Percentiles rank a stretch among this genome's conserved stretches.
phyloP scores from a whole-genome alignment of 2,113 vertebrate genomes.

The Daphoenositta chrysoptera region DNA sequence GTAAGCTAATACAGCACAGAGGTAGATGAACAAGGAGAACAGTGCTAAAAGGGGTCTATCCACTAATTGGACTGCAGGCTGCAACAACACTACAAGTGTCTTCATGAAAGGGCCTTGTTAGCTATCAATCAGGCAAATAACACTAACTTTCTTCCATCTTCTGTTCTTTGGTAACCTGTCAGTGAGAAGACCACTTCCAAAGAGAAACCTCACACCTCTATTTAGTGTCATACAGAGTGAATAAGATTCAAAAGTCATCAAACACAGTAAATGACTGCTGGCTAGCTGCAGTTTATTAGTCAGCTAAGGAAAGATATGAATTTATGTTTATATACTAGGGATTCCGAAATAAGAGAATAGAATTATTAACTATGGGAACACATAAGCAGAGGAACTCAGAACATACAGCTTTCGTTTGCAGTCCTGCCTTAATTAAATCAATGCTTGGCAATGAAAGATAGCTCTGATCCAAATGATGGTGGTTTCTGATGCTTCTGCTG shows the following conservation, averaged over 20 bases:
- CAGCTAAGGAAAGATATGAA: not conserved
- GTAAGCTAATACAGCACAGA: not conserved
- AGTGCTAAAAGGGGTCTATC: not conserved
- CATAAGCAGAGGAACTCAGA: not conserved
- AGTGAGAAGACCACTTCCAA: slow-evolving; percentile 1
- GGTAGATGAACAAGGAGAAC: not conserved
- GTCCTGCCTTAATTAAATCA: not conserved
- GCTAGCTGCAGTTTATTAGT: not conserved
- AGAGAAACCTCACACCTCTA: slow-evolving; percentile 61
- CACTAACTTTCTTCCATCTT: slow-evolving; percentile 17
- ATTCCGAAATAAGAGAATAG: not conserved
- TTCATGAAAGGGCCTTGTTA: slow-evolving; percentile 56
- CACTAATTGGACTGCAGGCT: slow-evolving; percentile 59
- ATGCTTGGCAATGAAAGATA: not conserved
- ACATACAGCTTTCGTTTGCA: not conserved
- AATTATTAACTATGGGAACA: not conserved
- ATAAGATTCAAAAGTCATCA: slow-evolving; percentile 3
- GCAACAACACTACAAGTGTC: not conserved
- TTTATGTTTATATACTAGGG: not conserved
- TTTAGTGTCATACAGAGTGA: not conserved
- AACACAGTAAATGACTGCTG: not conserved
- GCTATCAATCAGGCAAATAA: slow-evolving; percentile 43
- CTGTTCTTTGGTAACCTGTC: slow-evolving; percentile 12
- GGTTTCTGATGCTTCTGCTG: not conserved
- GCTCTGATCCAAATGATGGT: not conserved